phyloP scores from a whole-genome alignment of 2,797 vertebrate species.

The Lagodon rhomboides region DNA sequence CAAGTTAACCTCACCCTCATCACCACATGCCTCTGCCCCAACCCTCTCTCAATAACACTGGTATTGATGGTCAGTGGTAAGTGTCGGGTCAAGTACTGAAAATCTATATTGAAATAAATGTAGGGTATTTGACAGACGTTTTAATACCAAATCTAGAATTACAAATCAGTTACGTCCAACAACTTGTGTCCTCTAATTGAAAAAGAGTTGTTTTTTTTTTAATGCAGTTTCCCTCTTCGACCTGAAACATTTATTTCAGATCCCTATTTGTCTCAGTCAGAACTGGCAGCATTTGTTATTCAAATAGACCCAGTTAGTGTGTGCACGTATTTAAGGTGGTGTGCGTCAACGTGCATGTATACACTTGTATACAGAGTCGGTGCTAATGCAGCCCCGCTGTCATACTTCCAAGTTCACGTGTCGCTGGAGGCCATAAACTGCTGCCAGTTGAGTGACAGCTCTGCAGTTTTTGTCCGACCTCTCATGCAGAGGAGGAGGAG shows the following conservation, averaged over 20 bases:
- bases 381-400: slow-evolving; percentile 54
- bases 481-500: slow-evolving; percentile 43
- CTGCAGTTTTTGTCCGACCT: slow-evolving; percentile 50
- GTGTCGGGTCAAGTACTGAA: no score
- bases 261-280: slow-evolving; percentile 13
- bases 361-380: slow-evolving; percentile 37
- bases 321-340: background rate
- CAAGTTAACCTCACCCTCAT: background rate
- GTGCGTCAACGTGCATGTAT: slow-evolving; percentile 38
- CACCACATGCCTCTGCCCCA: background rate
- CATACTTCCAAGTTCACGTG: slow-evolving; percentile 71
- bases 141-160: no score
- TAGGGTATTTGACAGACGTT: no score
- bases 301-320: background rate
- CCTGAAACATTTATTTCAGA: slow-evolving; percentile 18
- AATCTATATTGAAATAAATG: no score
- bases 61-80: background rate
- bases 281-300: background rate
- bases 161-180: no score
- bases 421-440: slow-evolving; percentile 64
- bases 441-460: slow-evolving; percentile 68
- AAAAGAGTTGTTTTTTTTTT: no score
- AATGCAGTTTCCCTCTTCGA: background rate
- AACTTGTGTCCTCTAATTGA: no score
- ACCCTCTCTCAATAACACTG: background rate